Base-by-base conservation (phyloP, 2,113 vertebrate species). In the Odobenus rosmarus region DNA sequence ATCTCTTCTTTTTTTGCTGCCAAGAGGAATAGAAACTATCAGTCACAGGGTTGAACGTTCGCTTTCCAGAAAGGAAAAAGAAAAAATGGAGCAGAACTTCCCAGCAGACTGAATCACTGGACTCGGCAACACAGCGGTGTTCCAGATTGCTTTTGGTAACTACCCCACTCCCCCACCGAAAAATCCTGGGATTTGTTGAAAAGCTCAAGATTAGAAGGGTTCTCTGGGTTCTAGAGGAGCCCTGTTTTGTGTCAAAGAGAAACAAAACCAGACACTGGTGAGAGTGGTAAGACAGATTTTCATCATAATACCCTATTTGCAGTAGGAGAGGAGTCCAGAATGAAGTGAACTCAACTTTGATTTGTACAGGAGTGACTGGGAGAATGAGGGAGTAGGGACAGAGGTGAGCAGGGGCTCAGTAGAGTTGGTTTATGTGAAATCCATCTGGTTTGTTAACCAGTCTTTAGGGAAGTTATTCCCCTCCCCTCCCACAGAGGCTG, bases 51-150 rank as follows among this genome's bases (percentile, higher is more conserved):
- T 24, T 85, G 53, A 90, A 49, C 14, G 26, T 87, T 67, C 46
- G 93, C 39, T 91, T 94, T 97, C 79, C 82, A 96, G 31, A 92
- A 83, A 76, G 72, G 61, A 83, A 95, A 71, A 64, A 57, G n/a
- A 53, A 55, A 92, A 92, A 62, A 87, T 53, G 36, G 42, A 46
- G 3, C 26, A 57, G 46, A 36, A 36, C 57, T 57, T 88, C 26
- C 71, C 69, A 76, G 59, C 76, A 59, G 24, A 53, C 16, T 42
- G 77, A 86, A 64, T 81, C 55, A 23, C 12, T 21, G 46, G 51
- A 31, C 57, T 81, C 1, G 23, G 59, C 49, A 21, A 42, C 24
- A 51, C 7, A 33, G 31, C 16, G 1, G 23, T 51, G 61, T n/a
- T 76, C 64, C 14, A 31, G 14, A 16, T n/a, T 33, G 87, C 61